Conservation (phyloP, 2,113 vertebrate species). For the Chloropsis cyanopogon region DNA sequence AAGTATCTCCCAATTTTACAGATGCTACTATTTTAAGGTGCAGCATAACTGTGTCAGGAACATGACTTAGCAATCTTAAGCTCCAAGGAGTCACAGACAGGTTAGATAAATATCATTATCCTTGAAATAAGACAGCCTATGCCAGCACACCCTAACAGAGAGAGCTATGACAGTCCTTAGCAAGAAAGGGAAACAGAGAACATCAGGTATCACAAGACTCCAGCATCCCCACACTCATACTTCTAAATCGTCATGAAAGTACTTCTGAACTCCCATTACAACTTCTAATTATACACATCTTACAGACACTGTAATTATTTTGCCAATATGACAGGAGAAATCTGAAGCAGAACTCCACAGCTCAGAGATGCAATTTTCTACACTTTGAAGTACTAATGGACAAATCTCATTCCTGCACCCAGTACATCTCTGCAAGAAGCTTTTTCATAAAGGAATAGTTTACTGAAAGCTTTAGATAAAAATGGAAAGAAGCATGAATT, state of each 20-base stretch:
- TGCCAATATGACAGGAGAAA: neutral
- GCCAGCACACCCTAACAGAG: neutral
- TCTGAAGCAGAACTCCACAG: neutral
- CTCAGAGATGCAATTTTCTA: neutral
- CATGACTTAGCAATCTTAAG: neutral
- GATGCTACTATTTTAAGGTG: neutral
- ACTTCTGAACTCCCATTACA: neutral
- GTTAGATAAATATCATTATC: neutral
- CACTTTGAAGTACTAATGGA: constrained; percentile 7
- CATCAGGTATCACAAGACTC: neutral
- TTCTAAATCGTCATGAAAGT: neutral
- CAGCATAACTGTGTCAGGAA: neutral
- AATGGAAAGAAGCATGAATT: constrained; percentile 19
- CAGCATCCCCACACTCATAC: neutral
- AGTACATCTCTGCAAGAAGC: neutral
- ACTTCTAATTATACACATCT: constrained; percentile 16
- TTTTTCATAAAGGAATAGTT: neutral
- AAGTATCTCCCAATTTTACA: neutral
- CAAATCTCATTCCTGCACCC: neutral
- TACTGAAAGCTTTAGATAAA: constrained; percentile 10
- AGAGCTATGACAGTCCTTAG: neutral
- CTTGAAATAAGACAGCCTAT: neutral
- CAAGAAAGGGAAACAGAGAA: neutral
- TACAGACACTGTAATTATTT: constrained; percentile 24
- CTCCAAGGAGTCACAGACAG: neutral